A percentile compares a stretch with the other conserved stretches of the same genome.
These are phyloP conservation scores for Colletes latitarsis DNA, from an alignment of 1,140 invertebrate genomes.

Conservation along the genomic window DNA sequence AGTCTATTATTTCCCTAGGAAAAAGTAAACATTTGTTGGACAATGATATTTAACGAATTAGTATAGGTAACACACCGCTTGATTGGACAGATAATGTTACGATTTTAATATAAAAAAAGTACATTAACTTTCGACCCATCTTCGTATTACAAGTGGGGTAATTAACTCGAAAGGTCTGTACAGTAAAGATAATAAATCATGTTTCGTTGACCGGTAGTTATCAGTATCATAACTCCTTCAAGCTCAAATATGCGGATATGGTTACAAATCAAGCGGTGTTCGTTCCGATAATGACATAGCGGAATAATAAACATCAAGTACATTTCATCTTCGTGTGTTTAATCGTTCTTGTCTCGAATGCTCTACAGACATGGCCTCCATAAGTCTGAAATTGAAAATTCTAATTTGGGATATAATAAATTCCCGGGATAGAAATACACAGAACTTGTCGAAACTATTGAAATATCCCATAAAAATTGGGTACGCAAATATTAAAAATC, in stretches of 20 bases:
- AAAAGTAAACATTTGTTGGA: too few relatives aligned
- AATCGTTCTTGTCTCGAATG: background rate
- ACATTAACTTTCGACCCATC: background rate
- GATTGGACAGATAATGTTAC: too few relatives aligned
- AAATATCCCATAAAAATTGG: too few relatives aligned
- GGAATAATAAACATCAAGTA: conserved; percentile 38
- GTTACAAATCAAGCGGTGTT: conserved; percentile 27
- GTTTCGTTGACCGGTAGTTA: conserved; percentile 15
- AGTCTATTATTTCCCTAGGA: too few relatives aligned
- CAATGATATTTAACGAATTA: too few relatives aligned
- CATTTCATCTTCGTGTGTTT: conserved; percentile 10
- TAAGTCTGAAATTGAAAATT: conserved; percentile 18
- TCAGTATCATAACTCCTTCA: conserved; percentile 16
- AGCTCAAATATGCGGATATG: conserved; percentile 1
- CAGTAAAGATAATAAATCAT: conserved; percentile 21
- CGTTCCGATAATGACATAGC: conserved; percentile 25
- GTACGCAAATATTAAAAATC: too few relatives aligned
- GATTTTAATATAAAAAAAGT: too few relatives aligned
- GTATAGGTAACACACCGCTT: too few relatives aligned
- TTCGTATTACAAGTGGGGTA: conserved; percentile 2
- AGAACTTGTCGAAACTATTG: too few relatives aligned
- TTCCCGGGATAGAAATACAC: too few relatives aligned
- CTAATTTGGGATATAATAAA: too few relatives aligned
- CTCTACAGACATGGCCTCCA: too few relatives aligned
- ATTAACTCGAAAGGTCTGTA: conserved; percentile 12